Conservation (phyloP, 2,888 invertebrate species). For the Chironomus tentans region DNA sequence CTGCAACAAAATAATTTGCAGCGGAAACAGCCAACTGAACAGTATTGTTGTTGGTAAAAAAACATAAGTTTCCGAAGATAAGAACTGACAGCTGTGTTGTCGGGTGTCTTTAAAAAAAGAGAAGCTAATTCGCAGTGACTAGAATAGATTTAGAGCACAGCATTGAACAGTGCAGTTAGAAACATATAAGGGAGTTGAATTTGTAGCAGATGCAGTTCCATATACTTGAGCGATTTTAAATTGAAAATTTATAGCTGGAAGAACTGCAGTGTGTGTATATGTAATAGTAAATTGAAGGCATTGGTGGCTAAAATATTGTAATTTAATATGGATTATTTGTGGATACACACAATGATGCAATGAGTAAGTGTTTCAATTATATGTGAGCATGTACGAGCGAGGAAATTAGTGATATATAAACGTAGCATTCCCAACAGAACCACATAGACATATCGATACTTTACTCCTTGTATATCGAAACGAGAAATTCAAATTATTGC, state of each 20-base stretch:
- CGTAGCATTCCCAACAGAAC: too few relatives aligned
- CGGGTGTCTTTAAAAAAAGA: neutral
- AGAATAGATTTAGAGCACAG: too few relatives aligned
- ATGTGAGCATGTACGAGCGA: too few relatives aligned
- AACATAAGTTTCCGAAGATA: neutral
- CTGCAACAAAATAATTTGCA: too few relatives aligned
- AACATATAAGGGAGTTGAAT: neutral
- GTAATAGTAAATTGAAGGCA: neutral
- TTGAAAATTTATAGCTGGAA: constrained; percentile 5
- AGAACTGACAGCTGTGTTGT: neutral
- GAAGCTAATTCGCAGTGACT: neutral
- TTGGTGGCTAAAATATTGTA: neutral
- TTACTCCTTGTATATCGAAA: too few relatives aligned
- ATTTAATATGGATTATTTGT: neutral
- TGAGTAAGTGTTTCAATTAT: neutral
- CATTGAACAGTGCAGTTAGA: too few relatives aligned
- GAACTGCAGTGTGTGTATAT: neutral
- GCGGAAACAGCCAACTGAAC: neutral
- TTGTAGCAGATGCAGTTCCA: constrained; percentile 3
- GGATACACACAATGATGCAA: neutral
- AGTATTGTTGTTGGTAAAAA: too few relatives aligned
- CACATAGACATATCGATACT: too few relatives aligned
- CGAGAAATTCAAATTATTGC: too few relatives aligned
- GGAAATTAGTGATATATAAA: too few relatives aligned
- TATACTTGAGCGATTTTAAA: constrained; percentile 22